Percentiles rank a stretch among this genome's conserved stretches.
Evolutionary conservation across 2,888 invertebrate genomes (phyloP).

Genomic region (Gortyna flavago): DNA sequence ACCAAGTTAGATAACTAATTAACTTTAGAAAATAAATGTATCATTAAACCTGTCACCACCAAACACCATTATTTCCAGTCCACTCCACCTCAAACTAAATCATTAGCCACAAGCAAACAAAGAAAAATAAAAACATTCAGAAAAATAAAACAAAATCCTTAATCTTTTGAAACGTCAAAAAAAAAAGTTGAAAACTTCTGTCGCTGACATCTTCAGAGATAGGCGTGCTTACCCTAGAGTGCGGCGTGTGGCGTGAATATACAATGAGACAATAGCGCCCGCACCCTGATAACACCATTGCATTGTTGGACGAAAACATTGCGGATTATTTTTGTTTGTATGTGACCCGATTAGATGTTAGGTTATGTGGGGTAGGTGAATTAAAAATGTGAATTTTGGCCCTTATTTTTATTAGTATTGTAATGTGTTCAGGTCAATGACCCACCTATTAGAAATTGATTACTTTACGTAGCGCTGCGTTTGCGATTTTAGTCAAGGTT

Average conservation of each 20-base stretch:
- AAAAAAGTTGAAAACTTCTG: constrained; percentile 58
- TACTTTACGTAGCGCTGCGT: neutral
- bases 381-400: constrained; percentile 9
- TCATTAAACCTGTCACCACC: constrained; percentile 44
- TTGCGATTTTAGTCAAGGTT: neutral
- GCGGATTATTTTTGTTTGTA: constrained; percentile 55
- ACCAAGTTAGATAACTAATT: neutral
- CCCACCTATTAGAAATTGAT: neutral
- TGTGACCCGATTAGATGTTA: constrained; percentile 53
- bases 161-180: constrained; percentile 63
- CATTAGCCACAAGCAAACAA: constrained; percentile 58
- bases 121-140: constrained; percentile 40
- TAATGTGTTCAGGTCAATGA: neutral
- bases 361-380: constrained; percentile 4
- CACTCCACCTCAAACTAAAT: constrained; percentile 42
- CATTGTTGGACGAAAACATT: constrained; percentile 57
- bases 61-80: constrained; percentile 34
- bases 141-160: constrained; percentile 31
- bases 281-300: constrained; percentile 65
- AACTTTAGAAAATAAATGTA: constrained; percentile 17
- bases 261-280: constrained; percentile 66
- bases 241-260: constrained; percentile 60
- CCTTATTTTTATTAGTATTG: neutral
- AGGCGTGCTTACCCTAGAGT: constrained; percentile 60
- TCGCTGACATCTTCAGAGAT: constrained; percentile 64